These are phyloP conservation scores for Emys orbicularis DNA, from an alignment of 2,797 vertebrate species.

Conservation along the genomic window DNA sequence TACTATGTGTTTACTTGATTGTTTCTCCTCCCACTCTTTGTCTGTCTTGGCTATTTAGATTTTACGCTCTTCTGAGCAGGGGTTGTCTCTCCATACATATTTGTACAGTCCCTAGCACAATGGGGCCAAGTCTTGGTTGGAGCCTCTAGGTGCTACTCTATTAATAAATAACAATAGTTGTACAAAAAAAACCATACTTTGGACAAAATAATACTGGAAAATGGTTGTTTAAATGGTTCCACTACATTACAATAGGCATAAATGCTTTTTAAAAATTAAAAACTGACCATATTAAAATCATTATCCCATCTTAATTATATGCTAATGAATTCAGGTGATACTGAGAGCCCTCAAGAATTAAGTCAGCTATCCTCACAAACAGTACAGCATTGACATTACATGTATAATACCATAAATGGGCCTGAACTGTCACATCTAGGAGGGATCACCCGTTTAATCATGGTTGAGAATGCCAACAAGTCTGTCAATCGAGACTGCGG, in stretches of 20 bases:
- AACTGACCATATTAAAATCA: not conserved
- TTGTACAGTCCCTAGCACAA: not conserved
- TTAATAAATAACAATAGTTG: not conserved
- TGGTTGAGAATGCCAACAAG: not conserved
- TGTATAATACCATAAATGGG: not conserved
- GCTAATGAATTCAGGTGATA: not conserved
- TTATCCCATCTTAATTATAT: not conserved
- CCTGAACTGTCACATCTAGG: not conserved
- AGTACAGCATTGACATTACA: not conserved
- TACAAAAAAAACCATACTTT: not conserved
- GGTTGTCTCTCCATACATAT: not conserved
- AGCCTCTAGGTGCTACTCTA: not conserved
- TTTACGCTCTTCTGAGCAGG: not conserved
- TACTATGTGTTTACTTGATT: not conserved
- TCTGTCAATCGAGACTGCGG: not conserved
- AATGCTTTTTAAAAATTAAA: not conserved
- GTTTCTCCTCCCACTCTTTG: not conserved
- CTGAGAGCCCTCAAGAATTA: not conserved
- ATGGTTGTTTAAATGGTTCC: not conserved
- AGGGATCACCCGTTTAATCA: conserved; percentile 34
- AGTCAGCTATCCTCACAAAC: not conserved
- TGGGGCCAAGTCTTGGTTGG: not conserved
- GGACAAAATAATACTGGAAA: not conserved
- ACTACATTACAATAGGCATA: not conserved
- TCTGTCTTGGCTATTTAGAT: not conserved